Base-by-base conservation (phyloP, 2,888 invertebrate species). In the Neoascia interrupta region DNA sequence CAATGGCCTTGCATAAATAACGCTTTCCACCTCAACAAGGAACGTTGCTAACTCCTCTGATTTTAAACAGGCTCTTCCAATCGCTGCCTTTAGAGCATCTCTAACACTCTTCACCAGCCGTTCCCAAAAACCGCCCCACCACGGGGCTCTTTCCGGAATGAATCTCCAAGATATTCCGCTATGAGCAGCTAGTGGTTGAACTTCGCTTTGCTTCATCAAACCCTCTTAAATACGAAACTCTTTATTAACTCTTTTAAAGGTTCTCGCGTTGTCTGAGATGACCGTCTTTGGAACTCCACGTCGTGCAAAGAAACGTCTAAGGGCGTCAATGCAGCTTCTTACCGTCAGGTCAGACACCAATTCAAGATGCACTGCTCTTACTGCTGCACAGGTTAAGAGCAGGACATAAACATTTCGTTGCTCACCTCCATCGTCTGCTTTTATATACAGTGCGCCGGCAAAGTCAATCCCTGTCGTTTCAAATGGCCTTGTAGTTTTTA, bases 251-350 rank as follows among this genome's bases (percentile, higher is more conserved):
- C 69, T 49, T 16, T 73, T 73, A 18, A 81, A 76, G 6, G 81
- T 73, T 58, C 61, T 61, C 5, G 56, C 72, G 11, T 68, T 73
- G n/a, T 70, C 81, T 2, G 69, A 73, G 6, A 73, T 66, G 18
- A 74, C 61, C n/a, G 28, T 51, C 23, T 41, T 5, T 49, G 66
- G 66, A 11, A 58, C 28, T 15, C 70, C 74, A 16, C 58, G 39
- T 58, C 79, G 45, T n/a, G 68, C 23, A 8, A 74, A 56, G 13
- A 81, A 75, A 21, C 72, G 16, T 5, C 70, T 45, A 19, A 79
- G 45, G 6, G 79, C 81, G 43, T 70, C 68, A n/a, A 80, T 68
- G 56, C 74, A 79, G 11, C 72, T 80, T 43, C 72, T 58, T 19
- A 64, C 36, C 0, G 61, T 54, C 68, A 81, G 41, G 51, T 81